phyloP scores from a whole-genome alignment of 2,888 invertebrate genomes.

The Xiphydria camelus region DNA sequence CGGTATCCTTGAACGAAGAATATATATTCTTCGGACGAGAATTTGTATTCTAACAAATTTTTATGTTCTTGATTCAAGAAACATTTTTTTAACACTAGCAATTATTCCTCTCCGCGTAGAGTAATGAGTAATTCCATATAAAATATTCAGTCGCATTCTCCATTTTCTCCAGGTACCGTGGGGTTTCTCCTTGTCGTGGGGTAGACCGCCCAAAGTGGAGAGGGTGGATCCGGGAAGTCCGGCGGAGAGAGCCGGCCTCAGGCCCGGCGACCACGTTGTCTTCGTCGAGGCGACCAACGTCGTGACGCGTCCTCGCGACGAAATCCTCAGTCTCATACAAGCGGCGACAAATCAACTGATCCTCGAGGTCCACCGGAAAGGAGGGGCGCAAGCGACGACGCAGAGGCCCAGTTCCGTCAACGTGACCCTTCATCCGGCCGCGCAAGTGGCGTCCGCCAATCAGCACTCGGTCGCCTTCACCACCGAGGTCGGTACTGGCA shows the following conservation, averaged over 20 bases:
- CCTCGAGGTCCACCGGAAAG: conserved; percentile 52
- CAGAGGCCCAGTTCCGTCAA: conserved; percentile 43
- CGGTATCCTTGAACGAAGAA: too few relatives aligned
- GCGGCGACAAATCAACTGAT: conserved; percentile 51
- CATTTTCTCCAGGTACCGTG: conserved; percentile 46
- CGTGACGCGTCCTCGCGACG: conserved; percentile 75
- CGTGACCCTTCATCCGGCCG: conserved; percentile 38
- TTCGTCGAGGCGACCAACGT: conserved; percentile 87
- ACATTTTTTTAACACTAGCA: too few relatives aligned
- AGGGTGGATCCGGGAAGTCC: conserved; percentile 80
- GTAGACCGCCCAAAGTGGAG: conserved; percentile 83
- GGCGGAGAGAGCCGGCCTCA: conserved; percentile 80
- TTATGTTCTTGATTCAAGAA: too few relatives aligned
- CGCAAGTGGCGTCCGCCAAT: conserved; percentile 40
- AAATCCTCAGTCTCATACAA: conserved; percentile 70
- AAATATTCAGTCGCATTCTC: too few relatives aligned
- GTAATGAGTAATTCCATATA: background rate
- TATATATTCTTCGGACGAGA: too few relatives aligned
- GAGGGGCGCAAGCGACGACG: conserved; percentile 31
- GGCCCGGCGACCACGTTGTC: conserved; percentile 85
- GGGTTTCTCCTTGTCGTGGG: conserved; percentile 89
- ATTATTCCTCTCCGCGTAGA: background rate
- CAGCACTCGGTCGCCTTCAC: conserved; percentile 73
- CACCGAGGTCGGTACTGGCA: conserved; percentile 89
- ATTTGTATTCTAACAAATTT: too few relatives aligned